phyloP scores from a whole-genome alignment of 2,888 invertebrate genomes.

The Caenorhabditis zanzibari region DNA sequence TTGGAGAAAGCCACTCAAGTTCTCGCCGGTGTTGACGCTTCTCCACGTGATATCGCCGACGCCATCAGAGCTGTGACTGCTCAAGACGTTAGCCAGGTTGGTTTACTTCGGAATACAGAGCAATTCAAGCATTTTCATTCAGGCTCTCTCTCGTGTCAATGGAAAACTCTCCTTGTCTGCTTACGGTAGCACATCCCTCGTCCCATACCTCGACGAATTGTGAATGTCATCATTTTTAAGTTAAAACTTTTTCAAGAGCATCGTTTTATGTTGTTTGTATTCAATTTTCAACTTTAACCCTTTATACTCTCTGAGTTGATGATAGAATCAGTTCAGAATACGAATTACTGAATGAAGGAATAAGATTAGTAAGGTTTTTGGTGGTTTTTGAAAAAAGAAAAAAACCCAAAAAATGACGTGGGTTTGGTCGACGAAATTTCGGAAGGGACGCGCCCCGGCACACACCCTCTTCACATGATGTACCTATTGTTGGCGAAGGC shows the following conservation, averaged over 20 bases:
- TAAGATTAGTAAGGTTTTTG: conserved; percentile 44
- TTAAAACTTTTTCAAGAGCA: conserved; percentile 32
- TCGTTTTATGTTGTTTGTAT: conserved; percentile 28
- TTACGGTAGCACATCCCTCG: conserved; percentile 74
- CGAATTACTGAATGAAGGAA: conserved; percentile 48
- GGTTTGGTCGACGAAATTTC: conserved; percentile 54
- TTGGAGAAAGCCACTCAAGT: conserved; percentile 77
- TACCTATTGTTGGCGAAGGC: conserved; percentile 60
- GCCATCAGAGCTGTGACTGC: conserved; percentile 72
- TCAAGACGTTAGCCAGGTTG: conserved; percentile 79
- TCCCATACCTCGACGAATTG: conserved; percentile 81
- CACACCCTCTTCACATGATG: conserved; percentile 57
- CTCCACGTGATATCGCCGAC: conserved; percentile 77
- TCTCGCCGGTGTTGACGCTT: conserved; percentile 73
- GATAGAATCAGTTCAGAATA: conserved; percentile 45
- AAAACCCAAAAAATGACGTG: conserved; percentile 49
- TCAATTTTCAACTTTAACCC: conserved; percentile 1
- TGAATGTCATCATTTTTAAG: conserved; percentile 58
- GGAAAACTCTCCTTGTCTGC: conserved; percentile 78
- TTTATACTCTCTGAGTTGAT: conserved; percentile 31
- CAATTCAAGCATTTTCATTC: conserved; percentile 23
- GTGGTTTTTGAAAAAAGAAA: conserved; percentile 21
- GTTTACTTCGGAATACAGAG: not conserved
- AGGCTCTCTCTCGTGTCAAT: conserved; percentile 76
- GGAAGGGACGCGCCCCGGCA: conserved; percentile 4